These are phyloP conservation scores for Pangasianodon gigas DNA, from an alignment of 2,113 vertebrate species.

Conservation along the genomic window DNA sequence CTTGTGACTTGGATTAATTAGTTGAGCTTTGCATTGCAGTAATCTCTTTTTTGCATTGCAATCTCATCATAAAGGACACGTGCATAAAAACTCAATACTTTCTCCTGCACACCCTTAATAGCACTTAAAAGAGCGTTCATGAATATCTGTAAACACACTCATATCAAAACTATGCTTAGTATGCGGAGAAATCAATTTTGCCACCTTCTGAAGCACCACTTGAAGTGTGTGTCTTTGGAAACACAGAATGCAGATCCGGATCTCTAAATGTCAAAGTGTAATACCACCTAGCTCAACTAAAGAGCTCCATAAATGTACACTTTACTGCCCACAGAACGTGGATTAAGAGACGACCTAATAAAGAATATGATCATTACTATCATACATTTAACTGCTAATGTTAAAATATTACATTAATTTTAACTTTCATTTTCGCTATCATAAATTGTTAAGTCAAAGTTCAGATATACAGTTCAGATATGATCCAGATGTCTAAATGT, in stretches of 20 bases:
- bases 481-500: constrained; percentile 21
- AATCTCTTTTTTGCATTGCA: neutral
- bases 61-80: too few relatives aligned
- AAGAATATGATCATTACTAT: constrained; percentile 62
- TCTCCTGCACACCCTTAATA: neutral
- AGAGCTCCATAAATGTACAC: constrained; percentile 62
- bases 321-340: constrained; percentile 70
- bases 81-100: neutral
- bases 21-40: neutral
- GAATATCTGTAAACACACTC: constrained; percentile 63
- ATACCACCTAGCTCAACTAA: constrained; percentile 66
- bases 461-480: constrained; percentile 8
- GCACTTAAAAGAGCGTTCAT: constrained; percentile 16
- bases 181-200: constrained; percentile 69
- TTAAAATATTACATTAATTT: constrained; percentile 61
- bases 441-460: constrained; percentile 16
- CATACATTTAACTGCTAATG: constrained; percentile 68
- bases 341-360: constrained; percentile 70
- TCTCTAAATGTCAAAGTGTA: constrained; percentile 69
- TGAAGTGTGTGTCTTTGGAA: constrained; percentile 63
- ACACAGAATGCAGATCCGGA: constrained; percentile 66
- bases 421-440: constrained; percentile 18
- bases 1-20: constrained; percentile 7
- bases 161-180: constrained; percentile 61
- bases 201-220: constrained; percentile 72